A percentile compares a stretch with the other conserved stretches of the same genome.
phyloP scores from a whole-genome alignment of 2,797 vertebrate species.

The Ctenosaura bakeri region DNA sequence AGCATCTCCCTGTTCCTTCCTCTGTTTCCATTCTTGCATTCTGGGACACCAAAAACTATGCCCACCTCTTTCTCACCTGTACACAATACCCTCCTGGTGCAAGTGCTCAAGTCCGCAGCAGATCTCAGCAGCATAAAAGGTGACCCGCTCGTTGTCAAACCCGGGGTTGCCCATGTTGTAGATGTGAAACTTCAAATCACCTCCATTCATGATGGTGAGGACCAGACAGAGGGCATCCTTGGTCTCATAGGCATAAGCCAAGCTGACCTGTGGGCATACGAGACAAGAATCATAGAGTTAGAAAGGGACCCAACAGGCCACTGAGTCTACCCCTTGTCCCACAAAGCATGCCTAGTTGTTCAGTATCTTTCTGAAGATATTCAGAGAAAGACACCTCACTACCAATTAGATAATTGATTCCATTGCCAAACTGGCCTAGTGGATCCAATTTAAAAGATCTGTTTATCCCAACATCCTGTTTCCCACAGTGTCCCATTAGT shows the following conservation, averaged over 20 bases:
- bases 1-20: background rate
- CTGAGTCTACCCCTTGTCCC: too few species aligned
- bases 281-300: background rate
- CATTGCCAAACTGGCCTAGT: too few species aligned
- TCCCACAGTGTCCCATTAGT: background rate
- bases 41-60: background rate
- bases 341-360: too few species aligned
- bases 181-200: conserved; percentile 89
- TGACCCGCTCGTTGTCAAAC: conserved; percentile 77
- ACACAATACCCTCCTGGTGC: conserved; percentile 85
- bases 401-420: too few species aligned
- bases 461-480: background rate
- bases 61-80: conserved; percentile 79
- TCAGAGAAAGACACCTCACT: too few species aligned
- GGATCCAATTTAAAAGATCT: background rate
- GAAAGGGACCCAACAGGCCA: too few species aligned
- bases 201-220: conserved; percentile 89
- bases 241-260: conserved; percentile 89
- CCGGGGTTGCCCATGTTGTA: conserved; percentile 85
- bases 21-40: background rate
- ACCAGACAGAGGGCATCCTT: conserved; percentile 89
- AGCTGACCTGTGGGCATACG: conserved; percentile 79
- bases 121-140: conserved; percentile 88
- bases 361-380: too few species aligned
- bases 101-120: conserved; percentile 88